phyloP scores from a whole-genome alignment of 2,888 invertebrate genomes.

The Caenorhabditis imperialis region DNA sequence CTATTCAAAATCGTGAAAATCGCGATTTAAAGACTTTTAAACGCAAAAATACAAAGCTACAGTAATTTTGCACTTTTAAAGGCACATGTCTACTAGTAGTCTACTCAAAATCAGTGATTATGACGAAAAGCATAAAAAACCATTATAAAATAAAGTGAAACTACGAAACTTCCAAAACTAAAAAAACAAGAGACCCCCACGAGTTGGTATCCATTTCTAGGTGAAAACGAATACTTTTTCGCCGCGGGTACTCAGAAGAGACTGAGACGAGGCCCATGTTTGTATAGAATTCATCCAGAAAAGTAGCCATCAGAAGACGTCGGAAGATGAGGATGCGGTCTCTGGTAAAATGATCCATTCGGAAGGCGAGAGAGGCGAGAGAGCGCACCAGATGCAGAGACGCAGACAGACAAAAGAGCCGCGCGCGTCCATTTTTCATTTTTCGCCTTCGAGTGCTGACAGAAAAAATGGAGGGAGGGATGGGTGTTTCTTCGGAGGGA shows the following conservation, averaged over 20 bases:
- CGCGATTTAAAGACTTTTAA: too few relatives aligned
- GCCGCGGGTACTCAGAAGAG: conserved; percentile 7
- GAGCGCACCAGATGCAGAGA: conserved; percentile 27
- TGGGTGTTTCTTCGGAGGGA: conserved; percentile 1
- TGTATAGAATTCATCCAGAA: conserved; percentile 29
- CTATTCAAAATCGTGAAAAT: too few relatives aligned
- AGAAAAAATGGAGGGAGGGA: conserved; percentile 19
- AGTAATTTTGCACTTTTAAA: too few relatives aligned
- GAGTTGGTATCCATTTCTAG: conserved; percentile 22
- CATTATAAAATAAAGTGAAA: too few relatives aligned
- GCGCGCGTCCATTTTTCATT: conserved; percentile 40
- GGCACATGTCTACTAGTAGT: too few relatives aligned
- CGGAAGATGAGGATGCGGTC: conserved; percentile 16
- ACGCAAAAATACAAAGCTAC: too few relatives aligned
- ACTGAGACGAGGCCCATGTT: conserved; percentile 25
- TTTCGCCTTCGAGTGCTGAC: conserved; percentile 42
- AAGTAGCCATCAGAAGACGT: conserved; percentile 1
- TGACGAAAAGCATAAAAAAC: too few relatives aligned
- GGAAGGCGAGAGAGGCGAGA: conserved; percentile 19
- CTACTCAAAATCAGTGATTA: too few relatives aligned
- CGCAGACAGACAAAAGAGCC: conserved; percentile 23
- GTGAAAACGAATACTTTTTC: conserved; percentile 24
- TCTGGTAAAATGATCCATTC: conserved; percentile 49
- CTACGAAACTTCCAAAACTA: too few relatives aligned
- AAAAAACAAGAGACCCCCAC: too few relatives aligned